Evolutionary conservation across 1,140 invertebrate species (phyloP), one percentile per base, ranked within the genome.

Genomic region (Pseudomyrmex gracilis): DNA sequence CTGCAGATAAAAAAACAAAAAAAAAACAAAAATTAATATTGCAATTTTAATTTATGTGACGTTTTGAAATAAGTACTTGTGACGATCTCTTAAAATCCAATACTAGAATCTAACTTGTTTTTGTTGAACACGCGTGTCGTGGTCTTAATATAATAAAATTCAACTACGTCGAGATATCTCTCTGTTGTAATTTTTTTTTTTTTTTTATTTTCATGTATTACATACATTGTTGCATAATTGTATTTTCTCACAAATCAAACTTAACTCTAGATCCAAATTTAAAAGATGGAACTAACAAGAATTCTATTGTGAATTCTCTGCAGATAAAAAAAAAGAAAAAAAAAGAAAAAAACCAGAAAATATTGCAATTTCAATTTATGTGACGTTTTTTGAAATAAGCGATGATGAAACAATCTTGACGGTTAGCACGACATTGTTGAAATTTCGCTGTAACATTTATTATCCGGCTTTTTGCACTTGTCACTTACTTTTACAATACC

Each of bases 61-160:
- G n/a, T n/a, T n/a, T n/a, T n/a, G n/a, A n/a, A n/a, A n/a, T n/a
- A n/a, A 51, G 34, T 63, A 64, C 60, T 74, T 74, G 71, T 24
- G 73, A 49, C 73, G 73, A 66, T 76, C 73, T 51, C 64, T 49
- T 63, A 53, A 60, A 66, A 24, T 66, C 34, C 17, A 73, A 60
- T 22, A 47, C 60, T n/a, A n/a, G 60, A 51, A 12, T 76, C 15
- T n/a, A 8, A 20, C 57, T n/a, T 2, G 10, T 61, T 13, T 58
- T 13, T 22, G 8, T 24, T 9, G 9, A 45, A 63, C 15, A 24
- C 45, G 10, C n/a, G n/a, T n/a, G n/a, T 51, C 15, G 20, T 9
- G n/a, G 13, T 76, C 43, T 51, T 24, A 61, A 34, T 34, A 8
- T 20, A 13, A 51, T 2, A 13, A 53, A 64, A 64, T 51, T 34